phyloP scores from a whole-genome alignment of 2,888 invertebrate species.

The Pammene aurita region DNA sequence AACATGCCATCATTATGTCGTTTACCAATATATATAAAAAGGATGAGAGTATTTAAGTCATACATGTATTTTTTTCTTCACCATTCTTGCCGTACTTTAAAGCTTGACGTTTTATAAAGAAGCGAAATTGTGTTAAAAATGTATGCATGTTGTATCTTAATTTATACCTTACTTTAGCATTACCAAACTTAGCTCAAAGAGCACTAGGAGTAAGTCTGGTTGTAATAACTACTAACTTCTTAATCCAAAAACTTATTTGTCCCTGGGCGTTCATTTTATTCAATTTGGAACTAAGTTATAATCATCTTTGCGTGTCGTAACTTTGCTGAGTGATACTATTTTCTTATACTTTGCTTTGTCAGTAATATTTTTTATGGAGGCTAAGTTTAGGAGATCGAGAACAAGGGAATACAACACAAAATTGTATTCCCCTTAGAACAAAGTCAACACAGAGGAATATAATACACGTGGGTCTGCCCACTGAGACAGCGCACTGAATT shows the following conservation, averaged over 20 bases:
- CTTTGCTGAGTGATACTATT: slow-evolving; percentile 14
- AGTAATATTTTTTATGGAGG: neutral
- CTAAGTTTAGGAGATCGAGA: neutral
- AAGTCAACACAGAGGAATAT: too few species aligned
- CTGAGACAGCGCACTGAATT: too few species aligned
- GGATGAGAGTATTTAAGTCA: too few species aligned
- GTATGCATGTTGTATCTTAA: too few species aligned
- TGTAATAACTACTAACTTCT: slow-evolving; percentile 29
- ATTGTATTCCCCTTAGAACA: neutral
- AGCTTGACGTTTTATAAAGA: too few species aligned
- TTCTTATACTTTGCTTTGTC: slow-evolving; percentile 10
- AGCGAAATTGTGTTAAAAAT: too few species aligned
- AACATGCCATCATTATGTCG: too few species aligned
- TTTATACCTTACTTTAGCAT: neutral
- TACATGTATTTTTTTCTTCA: too few species aligned
- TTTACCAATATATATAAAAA: too few species aligned
- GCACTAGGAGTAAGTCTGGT: neutral
- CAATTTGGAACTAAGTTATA: slow-evolving; percentile 47
- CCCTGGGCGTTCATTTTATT: slow-evolving; percentile 48
- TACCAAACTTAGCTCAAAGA: slow-evolving; percentile 3
- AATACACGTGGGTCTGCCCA: too few species aligned
- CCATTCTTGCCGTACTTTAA: too few species aligned
- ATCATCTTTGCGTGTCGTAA: slow-evolving; percentile 42
- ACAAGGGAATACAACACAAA: neutral
- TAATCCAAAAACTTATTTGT: slow-evolving; percentile 43